Evolutionary conservation across 2,113 vertebrate species (phyloP), one percentile per base, ranked within the genome.

Genomic region (Isichthys henryi): DNA sequence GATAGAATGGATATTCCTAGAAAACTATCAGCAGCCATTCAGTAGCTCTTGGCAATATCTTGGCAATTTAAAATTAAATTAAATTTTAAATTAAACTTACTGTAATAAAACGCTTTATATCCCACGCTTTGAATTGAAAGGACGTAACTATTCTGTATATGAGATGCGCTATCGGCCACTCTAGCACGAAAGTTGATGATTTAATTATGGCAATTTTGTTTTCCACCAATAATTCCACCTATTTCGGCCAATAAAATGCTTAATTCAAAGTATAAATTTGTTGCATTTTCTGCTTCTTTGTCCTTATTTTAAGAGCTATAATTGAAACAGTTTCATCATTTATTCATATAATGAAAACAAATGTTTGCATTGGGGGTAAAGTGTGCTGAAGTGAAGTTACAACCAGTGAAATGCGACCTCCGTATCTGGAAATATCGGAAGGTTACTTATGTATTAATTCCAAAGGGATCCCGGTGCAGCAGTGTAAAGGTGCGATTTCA

Each of bases 291-390:
- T 43, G 74, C 35, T 43, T 2, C 84, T 56, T 83, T 88, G 50
- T 88, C 88, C 91, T 92, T 89, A 86, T 91, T 94, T 91, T 35
- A 89, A 87, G 89, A 58, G 43, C 89, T 91, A 52, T 90, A 92
- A 93, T 93, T 92, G 92, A 92, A 91, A 91, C 91, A 87, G 90
- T 92, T 90, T 91, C 50, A 88, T 70, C 62, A 92, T 91, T 90
- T 93, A 89, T 92, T 89, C 90, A 89, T 91, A 90, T 92, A 91
- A 91, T 92, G 88, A 91, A 93, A 92, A 90, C 89, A 92, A 94
- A 94, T 91, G 91, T 89, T 56, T 88, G 49, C 88, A 86, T 87
- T 88, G 56, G 74, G 84, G 88, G 5, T 77, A 77, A 77, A 90
- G 35, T 45, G 91, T 91, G 66, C 82, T 43, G 39, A 83, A 39